Percentiles rank a stretch among this genome's conserved stretches.
phyloP scores from a whole-genome alignment of 2,113 vertebrate species.

The Crypturellus undulatus region DNA sequence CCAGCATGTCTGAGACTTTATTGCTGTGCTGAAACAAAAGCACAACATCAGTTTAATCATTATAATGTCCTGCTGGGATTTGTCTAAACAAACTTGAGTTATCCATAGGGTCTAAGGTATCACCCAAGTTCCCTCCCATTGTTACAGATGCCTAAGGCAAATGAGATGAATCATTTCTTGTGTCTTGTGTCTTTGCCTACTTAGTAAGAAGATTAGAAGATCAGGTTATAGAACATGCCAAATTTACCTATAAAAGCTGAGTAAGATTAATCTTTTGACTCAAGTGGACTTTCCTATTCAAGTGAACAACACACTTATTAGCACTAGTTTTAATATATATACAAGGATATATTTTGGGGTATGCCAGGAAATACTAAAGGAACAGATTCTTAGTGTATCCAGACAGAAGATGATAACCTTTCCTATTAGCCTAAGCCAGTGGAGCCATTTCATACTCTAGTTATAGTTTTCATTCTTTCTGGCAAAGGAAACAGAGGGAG shows the following conservation, averaged over 20 bases:
- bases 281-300: background rate
- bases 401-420: background rate
- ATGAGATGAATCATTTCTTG: background rate
- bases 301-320: background rate
- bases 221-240: background rate
- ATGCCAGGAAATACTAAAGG: background rate
- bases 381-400: background rate
- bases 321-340: background rate
- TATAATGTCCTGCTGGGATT: background rate
- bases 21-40: slow-evolving; percentile 12
- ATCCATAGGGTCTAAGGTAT: background rate
- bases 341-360: background rate
- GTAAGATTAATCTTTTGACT: background rate
- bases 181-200: background rate
- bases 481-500: background rate
- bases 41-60: background rate
- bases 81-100: background rate
- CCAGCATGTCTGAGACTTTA: background rate
- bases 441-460: background rate
- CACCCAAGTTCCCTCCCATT: background rate
- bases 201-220: background rate
- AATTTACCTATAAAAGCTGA: background rate
- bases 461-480: background rate
- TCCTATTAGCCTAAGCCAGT: background rate
- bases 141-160: background rate